phyloP scores from a whole-genome alignment of 2,113 vertebrate species.

The Origma solitaria region DNA sequence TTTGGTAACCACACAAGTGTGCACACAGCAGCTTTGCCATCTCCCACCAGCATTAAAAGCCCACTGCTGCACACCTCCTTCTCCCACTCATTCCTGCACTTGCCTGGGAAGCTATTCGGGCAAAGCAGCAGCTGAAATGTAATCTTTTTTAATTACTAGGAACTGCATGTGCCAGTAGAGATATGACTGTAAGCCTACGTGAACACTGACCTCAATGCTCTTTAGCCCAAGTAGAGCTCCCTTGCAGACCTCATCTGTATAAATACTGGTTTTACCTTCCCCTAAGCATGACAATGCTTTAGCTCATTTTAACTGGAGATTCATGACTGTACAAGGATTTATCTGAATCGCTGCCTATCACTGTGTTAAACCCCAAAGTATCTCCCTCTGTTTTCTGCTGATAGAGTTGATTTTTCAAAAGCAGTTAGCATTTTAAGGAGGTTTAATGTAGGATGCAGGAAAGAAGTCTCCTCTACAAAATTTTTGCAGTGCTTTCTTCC shows the following conservation, averaged over 20 bases:
- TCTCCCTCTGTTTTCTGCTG: not conserved
- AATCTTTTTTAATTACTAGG: constrained; percentile 28
- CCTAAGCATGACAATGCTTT: not conserved
- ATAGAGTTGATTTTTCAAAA: not conserved
- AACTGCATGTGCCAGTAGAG: not conserved
- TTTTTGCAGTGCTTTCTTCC: not conserved
- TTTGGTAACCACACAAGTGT: not conserved
- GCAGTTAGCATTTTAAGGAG: not conserved
- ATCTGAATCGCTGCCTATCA: not conserved
- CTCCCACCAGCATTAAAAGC: not conserved
- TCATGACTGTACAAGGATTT: not conserved
- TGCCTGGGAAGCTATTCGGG: not conserved
- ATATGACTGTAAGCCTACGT: not conserved
- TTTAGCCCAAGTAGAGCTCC: not conserved
- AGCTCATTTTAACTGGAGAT: not conserved
- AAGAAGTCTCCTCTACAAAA: not conserved
- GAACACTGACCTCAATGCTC: constrained; percentile 2
- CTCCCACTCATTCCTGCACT: not conserved
- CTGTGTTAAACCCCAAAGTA: not conserved
- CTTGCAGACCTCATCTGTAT: not conserved
- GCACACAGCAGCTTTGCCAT: not conserved
- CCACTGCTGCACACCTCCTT: not conserved
- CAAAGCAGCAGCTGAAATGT: not conserved
- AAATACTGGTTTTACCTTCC: not conserved
- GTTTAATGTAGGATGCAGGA: not conserved